Percentiles rank a stretch among this genome's conserved stretches.
Evolutionary conservation across 2,888 invertebrate species (phyloP).

Genomic region (Lissocephala sabroskyi): DNA sequence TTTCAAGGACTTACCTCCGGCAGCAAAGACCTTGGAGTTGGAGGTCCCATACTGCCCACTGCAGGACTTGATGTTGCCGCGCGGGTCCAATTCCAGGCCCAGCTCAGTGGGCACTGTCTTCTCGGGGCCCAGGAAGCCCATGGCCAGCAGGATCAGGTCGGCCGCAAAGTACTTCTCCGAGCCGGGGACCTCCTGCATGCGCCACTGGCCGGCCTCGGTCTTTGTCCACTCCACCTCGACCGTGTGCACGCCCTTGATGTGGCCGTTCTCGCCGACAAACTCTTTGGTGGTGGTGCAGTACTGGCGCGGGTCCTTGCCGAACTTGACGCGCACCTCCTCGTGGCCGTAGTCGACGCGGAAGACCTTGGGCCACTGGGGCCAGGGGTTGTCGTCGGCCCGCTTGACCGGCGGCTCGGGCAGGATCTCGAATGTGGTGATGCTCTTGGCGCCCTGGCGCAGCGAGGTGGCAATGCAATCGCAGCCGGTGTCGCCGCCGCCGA

Average conservation of each 20-base stretch:
- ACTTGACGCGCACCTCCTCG: constrained; percentile 94
- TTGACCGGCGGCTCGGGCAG: constrained; percentile 89
- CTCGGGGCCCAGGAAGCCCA: constrained; percentile 99
- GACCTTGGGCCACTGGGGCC: constrained; percentile 98
- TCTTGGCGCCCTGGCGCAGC: constrained; percentile 89
- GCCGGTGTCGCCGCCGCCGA: constrained; percentile 90
- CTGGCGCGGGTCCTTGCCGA: constrained; percentile 92
- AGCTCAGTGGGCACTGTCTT: constrained; percentile 87
- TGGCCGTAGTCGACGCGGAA: constrained; percentile 99
- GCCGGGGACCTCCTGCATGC: constrained; percentile 89
- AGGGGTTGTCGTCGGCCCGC: constrained; percentile 92
- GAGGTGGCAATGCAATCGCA: constrained; percentile 99
- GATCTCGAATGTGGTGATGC: constrained; percentile 96
- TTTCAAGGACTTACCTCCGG: constrained; percentile 88
- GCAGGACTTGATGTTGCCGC: constrained; percentile 92
- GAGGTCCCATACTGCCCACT: constrained; percentile 85
- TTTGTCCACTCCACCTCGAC: constrained; percentile 95
- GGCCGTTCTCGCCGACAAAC: constrained; percentile 91
- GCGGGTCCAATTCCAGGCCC: constrained; percentile 87
- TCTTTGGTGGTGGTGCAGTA: constrained; percentile 96
- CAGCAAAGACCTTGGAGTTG: constrained; percentile 90
- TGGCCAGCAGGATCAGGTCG: constrained; percentile 94
- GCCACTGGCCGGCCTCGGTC: constrained; percentile 93
- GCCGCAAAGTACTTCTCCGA: constrained; percentile 86
- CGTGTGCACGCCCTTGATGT: constrained; percentile 92